Percentiles rank a stretch among this genome's conserved stretches.
Evolutionary conservation across 2,888 invertebrate species (phyloP).

Genomic region (Aspidiotus rigidus): DNA sequence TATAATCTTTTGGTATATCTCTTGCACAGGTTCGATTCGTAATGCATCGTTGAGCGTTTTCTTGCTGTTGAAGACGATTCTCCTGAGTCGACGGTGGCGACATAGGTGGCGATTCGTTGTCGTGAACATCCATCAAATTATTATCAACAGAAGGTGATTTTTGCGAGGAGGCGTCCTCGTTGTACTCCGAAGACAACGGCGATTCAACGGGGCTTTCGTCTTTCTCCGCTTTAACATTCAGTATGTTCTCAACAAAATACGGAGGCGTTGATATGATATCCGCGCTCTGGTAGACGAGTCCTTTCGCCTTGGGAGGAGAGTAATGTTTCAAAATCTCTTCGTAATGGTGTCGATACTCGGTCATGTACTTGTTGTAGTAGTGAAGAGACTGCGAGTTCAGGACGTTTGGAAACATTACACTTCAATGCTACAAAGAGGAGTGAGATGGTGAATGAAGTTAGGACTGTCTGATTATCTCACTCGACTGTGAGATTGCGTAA

Average conservation of each 20-base stretch:
- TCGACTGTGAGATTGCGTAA: no score
- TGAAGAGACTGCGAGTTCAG: slow-evolving; percentile 27
- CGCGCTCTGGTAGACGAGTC: slow-evolving; percentile 13
- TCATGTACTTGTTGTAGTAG: slow-evolving; percentile 27
- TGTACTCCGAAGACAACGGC: slow-evolving; percentile 28
- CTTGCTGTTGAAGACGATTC: background rate
- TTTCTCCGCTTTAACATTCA: slow-evolving; percentile 25
- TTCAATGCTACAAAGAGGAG: background rate
- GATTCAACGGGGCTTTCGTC: slow-evolving; percentile 27
- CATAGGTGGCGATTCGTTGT: slow-evolving; percentile 22
- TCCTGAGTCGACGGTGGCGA: slow-evolving; percentile 21
- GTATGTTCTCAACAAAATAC: slow-evolving; percentile 25
- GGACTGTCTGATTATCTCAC: no score
- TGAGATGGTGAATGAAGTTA: background rate
- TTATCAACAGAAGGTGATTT: slow-evolving; percentile 20
- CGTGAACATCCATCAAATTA: slow-evolving; percentile 4
- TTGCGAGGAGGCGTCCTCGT: slow-evolving; percentile 22
- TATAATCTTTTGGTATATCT: slow-evolving; percentile 26
- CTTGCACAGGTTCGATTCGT: background rate
- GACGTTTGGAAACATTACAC: slow-evolving; percentile 30
- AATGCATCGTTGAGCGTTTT: background rate
- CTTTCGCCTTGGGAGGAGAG: slow-evolving; percentile 18
- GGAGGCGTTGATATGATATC: slow-evolving; percentile 22
- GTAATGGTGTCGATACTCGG: slow-evolving; percentile 30
- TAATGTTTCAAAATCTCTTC: slow-evolving; percentile 29